phyloP scores from a whole-genome alignment of 2,113 vertebrate genomes.

The Oreocharis arfaki region DNA sequence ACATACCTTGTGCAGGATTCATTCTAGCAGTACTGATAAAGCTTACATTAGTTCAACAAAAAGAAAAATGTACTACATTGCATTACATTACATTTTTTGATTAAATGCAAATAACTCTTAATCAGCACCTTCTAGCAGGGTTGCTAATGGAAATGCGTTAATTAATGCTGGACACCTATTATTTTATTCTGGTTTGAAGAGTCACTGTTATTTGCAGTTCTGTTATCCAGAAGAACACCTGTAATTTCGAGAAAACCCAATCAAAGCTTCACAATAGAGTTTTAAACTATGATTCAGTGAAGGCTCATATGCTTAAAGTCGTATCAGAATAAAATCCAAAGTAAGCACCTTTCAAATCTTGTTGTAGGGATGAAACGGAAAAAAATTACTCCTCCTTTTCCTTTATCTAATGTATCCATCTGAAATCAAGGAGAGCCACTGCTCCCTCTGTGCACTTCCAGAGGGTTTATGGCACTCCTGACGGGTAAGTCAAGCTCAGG shows the following conservation, averaged over 20 bases:
- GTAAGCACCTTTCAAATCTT: not conserved
- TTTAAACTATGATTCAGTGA: not conserved
- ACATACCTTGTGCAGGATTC: not conserved
- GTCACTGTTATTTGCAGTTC: not conserved
- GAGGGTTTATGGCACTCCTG: not conserved
- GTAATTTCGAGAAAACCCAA: not conserved
- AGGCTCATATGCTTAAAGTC: not conserved
- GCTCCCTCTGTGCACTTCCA: not conserved
- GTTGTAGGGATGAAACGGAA: not conserved
- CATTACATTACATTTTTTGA: constrained; percentile 41
- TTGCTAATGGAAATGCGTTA: constrained; percentile 42
- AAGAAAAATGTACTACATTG: constrained; percentile 1
- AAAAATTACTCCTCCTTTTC: not conserved
- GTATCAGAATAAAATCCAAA: not conserved
- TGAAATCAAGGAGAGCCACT: not conserved
- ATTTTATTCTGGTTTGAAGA: constrained; percentile 7
- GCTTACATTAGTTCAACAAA: constrained; percentile 26
- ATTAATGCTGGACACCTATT: constrained; percentile 13
- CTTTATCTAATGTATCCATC: not conserved
- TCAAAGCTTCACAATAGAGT: not conserved
- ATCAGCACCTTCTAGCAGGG: not conserved
- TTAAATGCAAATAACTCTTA: constrained; percentile 49
- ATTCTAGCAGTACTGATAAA: not conserved
- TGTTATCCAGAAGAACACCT: not conserved
- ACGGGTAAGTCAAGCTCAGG: not conserved